phyloP scores from a whole-genome alignment of 2,888 invertebrate genomes.

The Taphrorychus bicolor region DNA sequence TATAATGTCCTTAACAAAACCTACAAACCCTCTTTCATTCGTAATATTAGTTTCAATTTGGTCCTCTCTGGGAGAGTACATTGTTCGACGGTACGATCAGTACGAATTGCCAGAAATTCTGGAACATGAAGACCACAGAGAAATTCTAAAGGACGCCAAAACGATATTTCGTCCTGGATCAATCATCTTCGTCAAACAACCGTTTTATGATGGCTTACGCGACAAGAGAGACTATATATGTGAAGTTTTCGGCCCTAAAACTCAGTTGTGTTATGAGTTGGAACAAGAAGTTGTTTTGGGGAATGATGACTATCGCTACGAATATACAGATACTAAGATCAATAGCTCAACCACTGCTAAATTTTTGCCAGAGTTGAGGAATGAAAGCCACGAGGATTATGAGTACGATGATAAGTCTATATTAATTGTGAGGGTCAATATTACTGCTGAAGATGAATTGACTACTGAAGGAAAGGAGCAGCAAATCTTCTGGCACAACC shows the following conservation, averaged over 20 bases:
- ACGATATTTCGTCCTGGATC: conserved; percentile 47
- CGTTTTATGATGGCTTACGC: not conserved
- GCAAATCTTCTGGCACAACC: conserved; percentile 38
- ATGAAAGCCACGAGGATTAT: not conserved
- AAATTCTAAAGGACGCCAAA: conserved; percentile 47
- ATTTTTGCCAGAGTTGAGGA: not conserved
- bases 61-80: not conserved
- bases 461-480: conserved; percentile 15
- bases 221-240: conserved; percentile 9
- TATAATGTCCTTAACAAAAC: not conserved
- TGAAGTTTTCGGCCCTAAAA: conserved; percentile 9
- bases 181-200: conserved; percentile 5
- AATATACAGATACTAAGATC: not conserved
- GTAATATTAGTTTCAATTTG: not conserved
- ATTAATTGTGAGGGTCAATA: conserved; percentile 19
- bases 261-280: conserved; percentile 7
- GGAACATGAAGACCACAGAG: conserved; percentile 48
- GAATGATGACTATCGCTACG: not conserved
- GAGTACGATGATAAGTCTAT: conserved; percentile 18
- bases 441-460: conserved; percentile 6
- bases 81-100: conserved; percentile 6
- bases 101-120: conserved; percentile 47
- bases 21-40: not conserved
- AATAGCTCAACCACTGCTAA: not conserved
- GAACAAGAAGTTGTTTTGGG: not conserved